Percentiles rank a stretch among this genome's conserved stretches.
Conservation (phyloP, 1,140 invertebrate species). For the Palaemon carinicauda region DNA sequence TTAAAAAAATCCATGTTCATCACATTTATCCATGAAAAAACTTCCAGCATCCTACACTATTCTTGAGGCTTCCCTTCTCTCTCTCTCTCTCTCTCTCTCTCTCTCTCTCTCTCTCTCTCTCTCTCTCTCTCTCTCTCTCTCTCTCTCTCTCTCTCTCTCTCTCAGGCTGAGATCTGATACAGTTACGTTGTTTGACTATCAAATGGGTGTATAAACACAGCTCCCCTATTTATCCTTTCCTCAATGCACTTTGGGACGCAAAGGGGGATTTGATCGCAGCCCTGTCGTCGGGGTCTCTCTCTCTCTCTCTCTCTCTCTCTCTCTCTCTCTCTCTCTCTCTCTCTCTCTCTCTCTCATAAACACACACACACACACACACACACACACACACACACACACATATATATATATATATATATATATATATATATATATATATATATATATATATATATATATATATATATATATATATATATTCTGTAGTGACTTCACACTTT, state of each 20-base stretch:
- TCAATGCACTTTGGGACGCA: conserved; percentile 46
- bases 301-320: conserved; percentile 13
- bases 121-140: not conserved
- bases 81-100: not conserved
- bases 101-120: not conserved
- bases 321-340: conserved; percentile 18
- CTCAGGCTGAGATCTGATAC: conserved; percentile 38
- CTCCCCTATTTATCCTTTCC: conserved; percentile 40
- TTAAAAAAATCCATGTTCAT: too few relatives aligned
- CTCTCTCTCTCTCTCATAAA: not conserved
- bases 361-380: too few relatives aligned
- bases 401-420: too few relatives aligned
- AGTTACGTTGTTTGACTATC: conserved; percentile 54
- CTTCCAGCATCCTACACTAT: too few relatives aligned
- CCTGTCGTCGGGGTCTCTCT: too few relatives aligned
- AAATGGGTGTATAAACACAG: conserved; percentile 48
- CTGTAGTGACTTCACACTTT: too few relatives aligned
- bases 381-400: too few relatives aligned
- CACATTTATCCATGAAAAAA: too few relatives aligned
- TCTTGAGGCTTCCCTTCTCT: not conserved
- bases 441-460: too few relatives aligned
- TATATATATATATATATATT: too few relatives aligned
- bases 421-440: too few relatives aligned
- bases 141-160: not conserved
- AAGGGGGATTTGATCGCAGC: not conserved